These are phyloP conservation scores for Colistium nudipinnis DNA, from an alignment of 2,113 vertebrate genomes.

Conservation along the genomic window DNA sequence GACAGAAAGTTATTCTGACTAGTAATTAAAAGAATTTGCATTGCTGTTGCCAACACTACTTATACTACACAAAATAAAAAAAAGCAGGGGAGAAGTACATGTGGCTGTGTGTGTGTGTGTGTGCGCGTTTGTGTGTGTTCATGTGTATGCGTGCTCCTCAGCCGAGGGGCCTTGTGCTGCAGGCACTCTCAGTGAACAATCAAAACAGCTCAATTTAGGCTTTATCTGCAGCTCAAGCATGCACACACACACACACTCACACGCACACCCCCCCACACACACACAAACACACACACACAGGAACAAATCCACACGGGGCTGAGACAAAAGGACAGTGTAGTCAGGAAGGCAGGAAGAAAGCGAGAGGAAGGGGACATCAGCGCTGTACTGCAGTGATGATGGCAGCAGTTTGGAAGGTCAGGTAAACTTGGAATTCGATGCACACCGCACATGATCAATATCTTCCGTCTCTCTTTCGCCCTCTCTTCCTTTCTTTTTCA, in stretches of 20 bases:
- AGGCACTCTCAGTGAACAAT: constrained; percentile 76
- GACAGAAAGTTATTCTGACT: constrained; percentile 78
- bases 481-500: constrained; percentile 13
- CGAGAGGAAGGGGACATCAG: constrained; percentile 44
- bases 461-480: constrained; percentile 21
- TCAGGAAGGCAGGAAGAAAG: constrained; percentile 54
- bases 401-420: constrained; percentile 74
- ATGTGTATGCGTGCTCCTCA: constrained; percentile 31
- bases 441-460: constrained; percentile 74
- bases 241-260: constrained; percentile 30
- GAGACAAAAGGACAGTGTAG: constrained; percentile 69
- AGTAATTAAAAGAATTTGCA: constrained; percentile 82
- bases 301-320: constrained; percentile 49
- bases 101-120: constrained; percentile 45
- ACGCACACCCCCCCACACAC: constrained; percentile 10
- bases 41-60: constrained; percentile 74
- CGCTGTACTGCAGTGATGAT: constrained; percentile 61
- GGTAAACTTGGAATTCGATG: constrained; percentile 69
- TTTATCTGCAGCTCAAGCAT: constrained; percentile 76
- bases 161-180: constrained; percentile 69
- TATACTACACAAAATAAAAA: too few species aligned
- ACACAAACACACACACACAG: constrained; percentile 23
- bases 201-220: constrained; percentile 81
- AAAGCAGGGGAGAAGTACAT: constrained; percentile 53
- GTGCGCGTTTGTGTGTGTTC: constrained; percentile 40